A percentile compares a stretch with the other conserved stretches of the same genome.
Conservation (phyloP, 37 sponge, comb jelly and placozoan species). For the Halichondria panicea region DNA sequence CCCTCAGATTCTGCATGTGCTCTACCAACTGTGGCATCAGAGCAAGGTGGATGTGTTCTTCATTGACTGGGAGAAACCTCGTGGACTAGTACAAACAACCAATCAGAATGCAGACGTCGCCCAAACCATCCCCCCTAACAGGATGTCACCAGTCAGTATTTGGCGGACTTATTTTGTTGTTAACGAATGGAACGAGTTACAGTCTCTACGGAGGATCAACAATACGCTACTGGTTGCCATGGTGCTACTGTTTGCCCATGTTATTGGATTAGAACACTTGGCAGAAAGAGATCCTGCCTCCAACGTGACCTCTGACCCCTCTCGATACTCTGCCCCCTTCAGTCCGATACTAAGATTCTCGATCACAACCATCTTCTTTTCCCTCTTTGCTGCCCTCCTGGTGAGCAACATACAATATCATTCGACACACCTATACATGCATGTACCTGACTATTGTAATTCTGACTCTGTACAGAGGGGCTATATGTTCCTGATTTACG, state of each 20-base stretch:
- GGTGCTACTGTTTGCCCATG: constrained; percentile 45
- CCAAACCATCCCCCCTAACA: constrained; percentile 5
- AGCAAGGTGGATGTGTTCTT: constrained; percentile 80
- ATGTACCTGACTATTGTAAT: neutral
- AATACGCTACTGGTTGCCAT: constrained; percentile 44
- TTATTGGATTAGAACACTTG: constrained; percentile 59
- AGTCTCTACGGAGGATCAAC: constrained; percentile 71
- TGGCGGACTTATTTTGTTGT: constrained; percentile 97
- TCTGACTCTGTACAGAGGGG: constrained; percentile 49
- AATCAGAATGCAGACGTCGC: neutral
- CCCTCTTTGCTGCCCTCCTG: constrained; percentile 48
- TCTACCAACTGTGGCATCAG: constrained; percentile 71
- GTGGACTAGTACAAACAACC: constrained; percentile 17
- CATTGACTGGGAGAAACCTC: constrained; percentile 96
- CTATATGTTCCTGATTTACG: constrained; percentile 68
- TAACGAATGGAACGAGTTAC: constrained; percentile 95
- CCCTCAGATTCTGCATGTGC: constrained; percentile 42
- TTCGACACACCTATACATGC: too few relatives aligned
- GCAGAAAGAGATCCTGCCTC: constrained; percentile 55
- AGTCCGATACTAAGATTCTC: constrained; percentile 68
- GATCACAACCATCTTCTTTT: constrained; percentile 51
- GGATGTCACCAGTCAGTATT: constrained; percentile 72
- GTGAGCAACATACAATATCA: constrained; percentile 36
- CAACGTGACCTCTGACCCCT: constrained; percentile 28
- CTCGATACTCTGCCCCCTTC: constrained; percentile 57